Evolutionary conservation across 2,797 vertebrate species (phyloP).

Genomic region (Melanotaenia pygmaea): DNA sequence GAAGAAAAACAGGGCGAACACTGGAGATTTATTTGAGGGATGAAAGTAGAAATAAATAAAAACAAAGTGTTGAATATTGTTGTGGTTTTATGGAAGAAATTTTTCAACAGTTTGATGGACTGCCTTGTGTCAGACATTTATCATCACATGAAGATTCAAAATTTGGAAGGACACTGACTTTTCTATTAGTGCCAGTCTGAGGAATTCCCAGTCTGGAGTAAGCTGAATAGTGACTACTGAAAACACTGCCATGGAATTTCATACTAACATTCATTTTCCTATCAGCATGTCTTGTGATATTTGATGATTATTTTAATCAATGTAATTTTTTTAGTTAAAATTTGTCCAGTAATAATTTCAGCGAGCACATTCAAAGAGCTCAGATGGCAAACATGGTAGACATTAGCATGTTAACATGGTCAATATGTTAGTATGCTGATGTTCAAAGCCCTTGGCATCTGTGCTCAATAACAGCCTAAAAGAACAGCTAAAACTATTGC

Average conservation of each 20-base stretch:
- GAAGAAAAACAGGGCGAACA: not conserved
- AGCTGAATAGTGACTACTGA: not conserved
- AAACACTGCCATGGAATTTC: not conserved
- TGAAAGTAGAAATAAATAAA: conserved; percentile 44
- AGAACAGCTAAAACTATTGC: not conserved
- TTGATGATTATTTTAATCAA: not conserved
- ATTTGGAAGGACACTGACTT: not conserved
- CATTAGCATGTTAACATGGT: too few species aligned
- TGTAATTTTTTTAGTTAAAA: not conserved
- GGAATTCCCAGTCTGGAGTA: not conserved
- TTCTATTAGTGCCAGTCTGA: not conserved
- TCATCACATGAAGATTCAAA: not conserved
- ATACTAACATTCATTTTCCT: not conserved
- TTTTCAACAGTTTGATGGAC: not conserved
- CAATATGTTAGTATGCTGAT: not conserved
- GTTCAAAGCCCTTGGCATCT: not conserved
- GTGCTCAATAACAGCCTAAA: not conserved
- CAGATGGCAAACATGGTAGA: not conserved
- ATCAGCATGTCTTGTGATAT: not conserved
- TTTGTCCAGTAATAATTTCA: not conserved
- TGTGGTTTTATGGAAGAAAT: not conserved
- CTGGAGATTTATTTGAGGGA: conserved; percentile 22
- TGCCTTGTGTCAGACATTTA: not conserved
- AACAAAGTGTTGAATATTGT: not conserved
- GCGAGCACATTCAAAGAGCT: not conserved